These are phyloP conservation scores for Drosophila nr. perissopoda DNA, from an alignment of 2,888 invertebrate genomes.

Conservation along the genomic window DNA sequence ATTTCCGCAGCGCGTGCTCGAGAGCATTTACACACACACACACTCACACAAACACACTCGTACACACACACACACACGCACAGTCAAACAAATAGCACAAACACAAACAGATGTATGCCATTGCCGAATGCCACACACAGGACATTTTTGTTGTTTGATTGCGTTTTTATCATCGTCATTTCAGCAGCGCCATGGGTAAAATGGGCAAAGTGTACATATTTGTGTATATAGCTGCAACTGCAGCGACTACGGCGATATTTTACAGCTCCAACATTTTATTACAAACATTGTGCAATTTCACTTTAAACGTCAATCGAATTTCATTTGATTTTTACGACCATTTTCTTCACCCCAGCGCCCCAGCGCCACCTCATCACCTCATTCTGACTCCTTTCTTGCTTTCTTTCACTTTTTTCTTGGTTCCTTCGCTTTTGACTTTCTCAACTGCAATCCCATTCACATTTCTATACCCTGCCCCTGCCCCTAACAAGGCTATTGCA, in stretches of 20 bases:
- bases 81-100: constrained; percentile 38
- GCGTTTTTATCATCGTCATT: constrained; percentile 78
- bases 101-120: constrained; percentile 61
- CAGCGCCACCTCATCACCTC: not conserved
- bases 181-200: constrained; percentile 55
- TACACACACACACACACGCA: constrained; percentile 6
- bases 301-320: constrained; percentile 79
- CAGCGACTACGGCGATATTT: constrained; percentile 63
- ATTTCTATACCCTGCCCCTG: constrained; percentile 20
- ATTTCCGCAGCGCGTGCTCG: constrained; percentile 64
- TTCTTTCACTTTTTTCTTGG: constrained; percentile 3
- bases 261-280: constrained; percentile 76
- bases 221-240: constrained; percentile 25
- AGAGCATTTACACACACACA: constrained; percentile 68
- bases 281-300: constrained; percentile 79
- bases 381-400: not conserved
- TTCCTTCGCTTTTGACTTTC: constrained; percentile 51
- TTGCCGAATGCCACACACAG: constrained; percentile 48
- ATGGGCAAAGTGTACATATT: constrained; percentile 8
- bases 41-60: constrained; percentile 8
- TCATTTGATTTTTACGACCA: constrained; percentile 75
- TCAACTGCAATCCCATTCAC: constrained; percentile 43
- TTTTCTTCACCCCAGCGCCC: constrained; percentile 20
- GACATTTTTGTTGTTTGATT: constrained; percentile 72
- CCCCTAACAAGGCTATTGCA: not conserved